A percentile compares a stretch with the other conserved stretches of the same genome.
These are phyloP conservation scores for Pempheris klunzingeri DNA, from an alignment of 2,797 vertebrate species.

Conservation along the genomic window DNA sequence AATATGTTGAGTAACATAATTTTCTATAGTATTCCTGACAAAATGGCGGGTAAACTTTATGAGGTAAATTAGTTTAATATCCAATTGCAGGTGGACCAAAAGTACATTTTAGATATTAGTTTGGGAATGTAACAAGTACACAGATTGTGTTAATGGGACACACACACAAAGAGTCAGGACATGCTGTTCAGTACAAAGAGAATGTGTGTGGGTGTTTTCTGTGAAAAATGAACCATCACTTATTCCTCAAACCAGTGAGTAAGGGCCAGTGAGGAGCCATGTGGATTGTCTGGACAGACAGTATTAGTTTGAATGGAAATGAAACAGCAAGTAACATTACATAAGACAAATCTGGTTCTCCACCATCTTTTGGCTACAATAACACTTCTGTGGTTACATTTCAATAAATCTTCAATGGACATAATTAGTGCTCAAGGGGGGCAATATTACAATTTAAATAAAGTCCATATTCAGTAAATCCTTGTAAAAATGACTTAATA, in stretches of 20 bases:
- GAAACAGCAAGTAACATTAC: not conserved
- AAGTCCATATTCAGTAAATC: not conserved
- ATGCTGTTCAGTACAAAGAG: slow-evolving; percentile 56
- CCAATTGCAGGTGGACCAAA: not conserved
- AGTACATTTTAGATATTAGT: slow-evolving; percentile 10
- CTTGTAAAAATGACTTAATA: not conserved
- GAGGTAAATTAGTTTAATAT: not conserved
- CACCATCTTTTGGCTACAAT: not conserved
- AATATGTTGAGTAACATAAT: not conserved
- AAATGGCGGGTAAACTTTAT: not conserved
- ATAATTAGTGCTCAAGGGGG: not conserved
- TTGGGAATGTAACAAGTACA: slow-evolving; percentile 28
- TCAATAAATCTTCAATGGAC: not conserved
- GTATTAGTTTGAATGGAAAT: slow-evolving; percentile 26
- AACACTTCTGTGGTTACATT: not conserved
- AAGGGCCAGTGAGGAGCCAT: slow-evolving; percentile 17
- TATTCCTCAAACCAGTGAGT: slow-evolving; percentile 46
- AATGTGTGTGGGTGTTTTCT: slow-evolving; percentile 57
- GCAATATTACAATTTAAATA: not conserved
- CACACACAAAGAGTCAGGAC: slow-evolving; percentile 32
- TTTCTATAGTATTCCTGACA: not conserved
- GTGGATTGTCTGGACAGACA: slow-evolving; percentile 8
- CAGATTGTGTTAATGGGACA: slow-evolving; percentile 27
- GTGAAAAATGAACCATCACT: slow-evolving; percentile 55
- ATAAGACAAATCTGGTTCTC: not conserved